A percentile compares a stretch with the other conserved stretches of the same genome.
phyloP scores from a whole-genome alignment of 2,888 invertebrate species.

The Phania funesta region DNA sequence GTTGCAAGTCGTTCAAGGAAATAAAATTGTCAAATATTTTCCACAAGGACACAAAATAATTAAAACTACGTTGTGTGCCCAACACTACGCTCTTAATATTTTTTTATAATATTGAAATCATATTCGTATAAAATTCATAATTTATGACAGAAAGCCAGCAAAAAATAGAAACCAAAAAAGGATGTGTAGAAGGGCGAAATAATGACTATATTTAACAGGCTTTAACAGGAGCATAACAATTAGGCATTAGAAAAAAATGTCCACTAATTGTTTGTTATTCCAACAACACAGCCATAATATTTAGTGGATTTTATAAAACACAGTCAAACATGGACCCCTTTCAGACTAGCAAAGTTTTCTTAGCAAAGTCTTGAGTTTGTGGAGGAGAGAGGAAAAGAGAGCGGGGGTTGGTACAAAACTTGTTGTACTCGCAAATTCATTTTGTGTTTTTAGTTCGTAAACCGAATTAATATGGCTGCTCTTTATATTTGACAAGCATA shows the following conservation, averaged over 20 bases:
- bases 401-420: no score
- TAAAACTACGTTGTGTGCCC: constrained; percentile 28
- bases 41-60: constrained; percentile 3
- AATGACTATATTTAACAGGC: constrained; percentile 41
- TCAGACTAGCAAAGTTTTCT: no score
- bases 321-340: constrained; percentile 4
- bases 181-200: constrained; percentile 32
- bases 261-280: constrained; percentile 59
- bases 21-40: constrained; percentile 10
- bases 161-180: neutral
- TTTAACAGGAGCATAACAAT: constrained; percentile 24
- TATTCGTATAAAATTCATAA: constrained; percentile 28
- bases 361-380: no score
- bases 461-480: no score
- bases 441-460: no score
- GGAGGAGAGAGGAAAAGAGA: no score
- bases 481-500: no score
- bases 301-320: constrained; percentile 31
- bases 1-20: no score
- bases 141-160: constrained; percentile 20
- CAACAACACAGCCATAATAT: constrained; percentile 48
- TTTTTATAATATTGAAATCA: neutral
- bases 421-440: no score
- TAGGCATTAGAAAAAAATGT: constrained; percentile 51
- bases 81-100: constrained; percentile 3